phyloP scores from a whole-genome alignment of 2,797 vertebrate genomes.

The Tarsius wallacei region DNA sequence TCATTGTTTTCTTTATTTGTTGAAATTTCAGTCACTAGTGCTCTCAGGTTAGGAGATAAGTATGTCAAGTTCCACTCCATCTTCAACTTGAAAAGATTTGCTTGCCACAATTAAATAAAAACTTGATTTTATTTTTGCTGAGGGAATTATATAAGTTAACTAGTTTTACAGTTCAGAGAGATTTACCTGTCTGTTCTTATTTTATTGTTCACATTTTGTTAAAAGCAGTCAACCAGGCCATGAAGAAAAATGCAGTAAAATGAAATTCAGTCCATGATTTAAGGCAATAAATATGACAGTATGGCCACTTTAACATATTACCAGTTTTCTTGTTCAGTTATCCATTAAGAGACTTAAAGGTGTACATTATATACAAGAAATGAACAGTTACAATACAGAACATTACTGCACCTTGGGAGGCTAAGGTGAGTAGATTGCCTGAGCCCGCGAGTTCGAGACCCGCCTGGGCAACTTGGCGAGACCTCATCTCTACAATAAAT shows the following conservation, averaged over 20 bases:
- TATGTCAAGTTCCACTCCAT: background rate
- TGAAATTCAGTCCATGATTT: background rate
- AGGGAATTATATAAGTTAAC: conserved; percentile 52
- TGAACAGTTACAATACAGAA: background rate
- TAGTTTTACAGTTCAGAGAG: background rate
- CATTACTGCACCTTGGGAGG: too few relatives aligned
- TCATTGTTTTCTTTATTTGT: background rate
- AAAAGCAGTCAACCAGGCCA: conserved; percentile 45
- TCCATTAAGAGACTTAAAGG: background rate
- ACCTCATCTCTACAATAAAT: too few relatives aligned
- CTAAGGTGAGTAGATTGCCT: too few relatives aligned
- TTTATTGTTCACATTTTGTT: conserved; percentile 38
- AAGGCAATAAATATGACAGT: background rate
- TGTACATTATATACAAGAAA: conserved; percentile 39
- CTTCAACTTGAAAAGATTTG: conserved; percentile 21
- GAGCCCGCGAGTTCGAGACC: too few relatives aligned
- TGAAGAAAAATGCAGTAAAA: conserved; percentile 2
- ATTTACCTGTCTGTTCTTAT: conserved; percentile 36
- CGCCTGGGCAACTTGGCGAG: too few relatives aligned
- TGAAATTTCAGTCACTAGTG: background rate
- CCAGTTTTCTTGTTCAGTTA: conserved; percentile 59
- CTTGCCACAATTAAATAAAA: conserved; percentile 44
- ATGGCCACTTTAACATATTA: conserved; percentile 68
- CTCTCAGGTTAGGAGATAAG: background rate
- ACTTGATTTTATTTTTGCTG: conserved; percentile 42